These are phyloP conservation scores for Euleptes europaea DNA, from an alignment of 2,113 vertebrate genomes.

Conservation along the genomic window DNA sequence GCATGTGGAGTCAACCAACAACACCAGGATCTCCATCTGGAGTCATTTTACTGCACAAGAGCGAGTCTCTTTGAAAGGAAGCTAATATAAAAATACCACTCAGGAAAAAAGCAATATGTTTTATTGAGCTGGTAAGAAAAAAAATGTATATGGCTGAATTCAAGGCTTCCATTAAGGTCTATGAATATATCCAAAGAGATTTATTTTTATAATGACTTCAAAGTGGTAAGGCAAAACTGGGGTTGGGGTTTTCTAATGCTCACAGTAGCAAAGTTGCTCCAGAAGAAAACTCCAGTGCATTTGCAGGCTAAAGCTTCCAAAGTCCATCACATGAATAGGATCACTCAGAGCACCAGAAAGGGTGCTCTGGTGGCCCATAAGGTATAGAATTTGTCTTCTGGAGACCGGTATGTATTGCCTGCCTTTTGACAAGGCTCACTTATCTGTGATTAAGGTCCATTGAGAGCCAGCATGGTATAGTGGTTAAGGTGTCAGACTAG, in stretches of 20 bases:
- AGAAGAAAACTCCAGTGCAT: not conserved
- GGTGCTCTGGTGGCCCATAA: not conserved
- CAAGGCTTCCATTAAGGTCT: conserved; percentile 49
- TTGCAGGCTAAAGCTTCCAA: conserved; percentile 1
- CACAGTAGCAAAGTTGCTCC: not conserved
- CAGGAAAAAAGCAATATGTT: conserved; percentile 56
- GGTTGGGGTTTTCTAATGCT: conserved; percentile 35
- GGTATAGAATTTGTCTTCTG: not conserved
- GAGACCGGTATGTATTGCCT: not conserved
- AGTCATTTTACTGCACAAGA: conserved; percentile 47
- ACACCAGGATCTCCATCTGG: conserved; percentile 47
- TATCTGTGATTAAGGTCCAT: not conserved
- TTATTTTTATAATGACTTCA: conserved; percentile 50
- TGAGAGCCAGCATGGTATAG: not conserved
- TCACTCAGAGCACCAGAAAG: not conserved
- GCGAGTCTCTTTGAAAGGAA: conserved; percentile 35
- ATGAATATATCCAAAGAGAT: conserved; percentile 54
- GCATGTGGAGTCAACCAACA: conserved; percentile 15
- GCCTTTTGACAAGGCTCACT: not conserved
- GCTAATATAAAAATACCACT: conserved; percentile 55
- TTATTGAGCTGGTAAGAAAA: conserved; percentile 51
- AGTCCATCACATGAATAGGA: not conserved
- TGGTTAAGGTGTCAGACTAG: too few relatives aligned
- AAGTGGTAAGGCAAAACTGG: conserved; percentile 34
- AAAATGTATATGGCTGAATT: conserved; percentile 19